Conservation (phyloP, 2,113 vertebrate species). For the Beaufortia kweichowensis region DNA sequence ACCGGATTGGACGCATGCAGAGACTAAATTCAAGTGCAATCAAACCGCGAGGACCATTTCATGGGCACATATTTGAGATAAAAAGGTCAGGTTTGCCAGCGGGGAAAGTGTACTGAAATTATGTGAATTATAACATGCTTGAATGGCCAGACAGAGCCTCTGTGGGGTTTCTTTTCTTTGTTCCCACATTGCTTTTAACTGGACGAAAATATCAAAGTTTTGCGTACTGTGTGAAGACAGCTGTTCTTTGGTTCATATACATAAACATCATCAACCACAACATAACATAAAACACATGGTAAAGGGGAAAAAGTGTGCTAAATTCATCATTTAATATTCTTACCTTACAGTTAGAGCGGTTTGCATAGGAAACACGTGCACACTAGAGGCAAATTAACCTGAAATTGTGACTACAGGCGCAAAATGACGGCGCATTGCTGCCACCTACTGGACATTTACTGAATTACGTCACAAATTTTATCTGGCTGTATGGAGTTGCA, state of each 20-base stretch:
- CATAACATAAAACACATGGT: neutral
- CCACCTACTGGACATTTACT: constrained; percentile 64
- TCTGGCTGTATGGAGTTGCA: too few species aligned
- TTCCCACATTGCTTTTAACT: neutral
- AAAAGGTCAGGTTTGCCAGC: constrained; percentile 19
- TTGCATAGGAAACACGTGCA: neutral
- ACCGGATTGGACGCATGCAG: constrained; percentile 23
- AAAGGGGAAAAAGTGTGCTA: too few species aligned
- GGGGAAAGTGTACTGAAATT: constrained; percentile 15
- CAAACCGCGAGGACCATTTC: constrained; percentile 8
- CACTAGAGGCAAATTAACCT: too few species aligned
- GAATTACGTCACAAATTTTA: neutral
- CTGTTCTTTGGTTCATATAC: neutral
- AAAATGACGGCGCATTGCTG: constrained; percentile 60
- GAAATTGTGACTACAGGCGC: neutral
- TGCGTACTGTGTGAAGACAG: neutral
- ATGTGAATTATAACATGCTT: constrained; percentile 16
- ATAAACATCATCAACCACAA: neutral
- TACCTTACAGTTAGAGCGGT: too few species aligned
- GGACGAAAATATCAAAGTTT: neutral
- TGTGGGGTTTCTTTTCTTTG: neutral
- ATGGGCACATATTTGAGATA: neutral
- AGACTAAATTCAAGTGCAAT: constrained; percentile 33
- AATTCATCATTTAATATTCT: too few species aligned
- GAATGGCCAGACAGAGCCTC: neutral